These are phyloP conservation scores for Lytechinus variegatus DNA, from an alignment of 35 echinoderm and acorn worm genomes.

Conservation along the genomic window DNA sequence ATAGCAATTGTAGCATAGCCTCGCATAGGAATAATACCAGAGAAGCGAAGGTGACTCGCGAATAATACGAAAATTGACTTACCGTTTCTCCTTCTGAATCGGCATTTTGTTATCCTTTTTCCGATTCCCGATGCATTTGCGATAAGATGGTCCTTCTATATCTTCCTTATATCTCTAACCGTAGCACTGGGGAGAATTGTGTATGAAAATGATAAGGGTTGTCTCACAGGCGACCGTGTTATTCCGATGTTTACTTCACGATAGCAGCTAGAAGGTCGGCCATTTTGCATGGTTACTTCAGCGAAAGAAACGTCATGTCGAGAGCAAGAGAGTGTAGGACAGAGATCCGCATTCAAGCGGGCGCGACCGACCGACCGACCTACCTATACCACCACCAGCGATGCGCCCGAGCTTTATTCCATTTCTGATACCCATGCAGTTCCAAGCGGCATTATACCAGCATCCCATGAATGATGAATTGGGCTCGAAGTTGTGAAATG, in stretches of 20 bases:
- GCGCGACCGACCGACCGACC: not conserved
- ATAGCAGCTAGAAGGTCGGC: slow-evolving; percentile 46
- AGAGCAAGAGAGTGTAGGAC: not conserved
- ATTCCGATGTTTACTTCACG: slow-evolving; percentile 44
- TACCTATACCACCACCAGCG: not conserved
- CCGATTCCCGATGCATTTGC: slow-evolving; percentile 29
- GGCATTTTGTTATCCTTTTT: slow-evolving; percentile 21
- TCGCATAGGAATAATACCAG: not conserved
- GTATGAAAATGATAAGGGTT: not conserved
- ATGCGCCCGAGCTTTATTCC: not conserved
- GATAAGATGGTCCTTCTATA: not conserved
- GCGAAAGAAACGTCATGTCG: slow-evolving; percentile 1
- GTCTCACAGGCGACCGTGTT: not conserved
- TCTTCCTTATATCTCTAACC: not conserved
- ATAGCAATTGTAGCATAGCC: not conserved
- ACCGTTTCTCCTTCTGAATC: slow-evolving; percentile 51
- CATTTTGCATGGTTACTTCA: slow-evolving; percentile 50
- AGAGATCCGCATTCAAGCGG: not conserved
- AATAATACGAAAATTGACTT: slow-evolving; percentile 20
- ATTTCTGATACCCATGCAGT: not conserved
- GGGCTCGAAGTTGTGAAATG: too few species aligned
- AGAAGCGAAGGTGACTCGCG: not conserved
- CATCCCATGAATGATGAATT: too few species aligned
- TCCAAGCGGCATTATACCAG: not conserved
- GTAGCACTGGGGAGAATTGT: not conserved